These are phyloP conservation scores for chimpanzee (Pan troglodytes) DNA, from an alignment of 2,113 vertebrate species.

Conservation along the genomic window NHGRI_mPanTro3-v2.1_pri NC_072398.2:142419501-142420000, in stretches of 20 bases:
- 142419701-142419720: slow-evolving; percentile 2
- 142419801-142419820: slow-evolving; percentile 1
- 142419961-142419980: background rate
- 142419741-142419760: slow-evolving; percentile 18
- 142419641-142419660: background rate
- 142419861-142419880: background rate
- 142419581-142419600: background rate
- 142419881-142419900: background rate
- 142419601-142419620: background rate
- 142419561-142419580: background rate
- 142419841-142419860: background rate
- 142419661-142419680: background rate
- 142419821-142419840: background rate
- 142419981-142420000: background rate
- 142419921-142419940: background rate
- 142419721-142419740: background rate
- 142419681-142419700: background rate
- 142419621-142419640: background rate
- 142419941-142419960: background rate
- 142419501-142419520: background rate
- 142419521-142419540: slow-evolving; percentile 1
- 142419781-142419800: background rate
- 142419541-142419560: background rate
- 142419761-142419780: background rate
- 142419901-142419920: background rate